Evolutionary conservation across 2,888 invertebrate species (phyloP).

Genomic region (Volucella bombylans): DNA sequence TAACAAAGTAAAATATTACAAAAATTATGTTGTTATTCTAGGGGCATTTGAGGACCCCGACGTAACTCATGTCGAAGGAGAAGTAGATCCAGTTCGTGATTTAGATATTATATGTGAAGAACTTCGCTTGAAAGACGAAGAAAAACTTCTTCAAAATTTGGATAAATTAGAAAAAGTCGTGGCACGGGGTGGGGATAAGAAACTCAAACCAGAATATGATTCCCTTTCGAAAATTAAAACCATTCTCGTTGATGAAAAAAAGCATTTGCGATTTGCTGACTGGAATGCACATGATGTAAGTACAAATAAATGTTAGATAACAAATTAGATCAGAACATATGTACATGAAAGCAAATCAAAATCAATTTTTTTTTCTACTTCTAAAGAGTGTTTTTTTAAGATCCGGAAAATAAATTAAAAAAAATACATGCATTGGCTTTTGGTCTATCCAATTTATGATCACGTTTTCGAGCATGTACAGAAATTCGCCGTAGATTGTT

Average conservation of each 20-base stretch:
- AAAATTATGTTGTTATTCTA: conserved; percentile 78
- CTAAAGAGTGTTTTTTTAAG: no score
- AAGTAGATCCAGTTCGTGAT: conserved; percentile 98
- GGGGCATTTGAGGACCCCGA: conserved; percentile 99
- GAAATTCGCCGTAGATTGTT: no score
- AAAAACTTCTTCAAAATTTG: conserved; percentile 90
- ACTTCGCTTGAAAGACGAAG: conserved; percentile 95
- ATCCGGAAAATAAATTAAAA: no score
- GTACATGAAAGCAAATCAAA: neutral
- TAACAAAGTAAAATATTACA: neutral
- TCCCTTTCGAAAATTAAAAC: conserved; percentile 92
- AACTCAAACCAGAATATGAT: conserved; percentile 97
- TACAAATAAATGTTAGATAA: neutral
- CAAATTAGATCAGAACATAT: neutral
- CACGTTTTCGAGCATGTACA: no score
- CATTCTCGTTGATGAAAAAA: conserved; percentile 93
- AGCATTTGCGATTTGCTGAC: conserved; percentile 95
- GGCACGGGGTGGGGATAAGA: conserved; percentile 94
- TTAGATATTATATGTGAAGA: conserved; percentile 98
- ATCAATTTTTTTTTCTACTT: no score
- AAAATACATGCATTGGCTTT: no score
- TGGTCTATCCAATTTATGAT: no score
- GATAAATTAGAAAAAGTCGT: conserved; percentile 94
- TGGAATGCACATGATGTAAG: conserved; percentile 96
- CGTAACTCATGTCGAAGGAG: conserved; percentile 99